phyloP scores from a whole-genome alignment of 2,888 invertebrate species.

The Deilephila porcellus region DNA sequence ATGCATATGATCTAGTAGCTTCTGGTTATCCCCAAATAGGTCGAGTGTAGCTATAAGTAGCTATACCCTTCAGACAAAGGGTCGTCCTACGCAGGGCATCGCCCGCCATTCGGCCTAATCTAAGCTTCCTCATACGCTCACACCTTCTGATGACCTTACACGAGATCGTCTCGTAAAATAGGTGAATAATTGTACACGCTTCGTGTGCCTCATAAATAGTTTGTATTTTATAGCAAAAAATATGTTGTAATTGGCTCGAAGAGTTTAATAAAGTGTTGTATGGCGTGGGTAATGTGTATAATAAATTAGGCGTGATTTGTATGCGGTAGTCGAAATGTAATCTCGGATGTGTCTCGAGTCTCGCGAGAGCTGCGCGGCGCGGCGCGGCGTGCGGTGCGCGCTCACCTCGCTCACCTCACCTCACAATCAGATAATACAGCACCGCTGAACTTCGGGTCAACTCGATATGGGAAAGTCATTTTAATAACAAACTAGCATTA shows the following conservation, averaged over 20 bases:
- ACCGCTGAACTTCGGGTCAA: conserved; percentile 9
- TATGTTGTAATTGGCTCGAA: background rate
- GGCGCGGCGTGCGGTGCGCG: background rate
- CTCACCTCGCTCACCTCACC: conserved; percentile 7
- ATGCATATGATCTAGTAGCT: conserved; percentile 10
- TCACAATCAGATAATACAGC: conserved; percentile 11
- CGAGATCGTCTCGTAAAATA: conserved; percentile 10
- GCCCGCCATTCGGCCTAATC: conserved; percentile 63
- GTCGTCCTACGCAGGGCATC: conserved; percentile 74
- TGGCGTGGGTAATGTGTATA: background rate
- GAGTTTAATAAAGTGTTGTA: background rate
- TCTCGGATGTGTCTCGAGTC: background rate
- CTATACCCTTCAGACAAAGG: conserved; percentile 58
- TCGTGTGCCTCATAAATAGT: conserved; percentile 9
- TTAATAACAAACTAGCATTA: conserved; percentile 17
- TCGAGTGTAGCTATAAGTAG: conserved; percentile 25
- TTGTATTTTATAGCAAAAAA: background rate
- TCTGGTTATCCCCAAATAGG: conserved; percentile 26
- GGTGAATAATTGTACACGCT: conserved; percentile 19
- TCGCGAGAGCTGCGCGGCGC: no score
- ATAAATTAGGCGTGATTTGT: background rate
- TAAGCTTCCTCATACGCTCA: conserved; percentile 55
- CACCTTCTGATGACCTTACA: conserved; percentile 40
- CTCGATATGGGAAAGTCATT: conserved; percentile 6
- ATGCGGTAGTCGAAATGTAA: conserved; percentile 3